phyloP scores from a whole-genome alignment of 2,888 invertebrate species.

The Enchytraeus crypticus region DNA sequence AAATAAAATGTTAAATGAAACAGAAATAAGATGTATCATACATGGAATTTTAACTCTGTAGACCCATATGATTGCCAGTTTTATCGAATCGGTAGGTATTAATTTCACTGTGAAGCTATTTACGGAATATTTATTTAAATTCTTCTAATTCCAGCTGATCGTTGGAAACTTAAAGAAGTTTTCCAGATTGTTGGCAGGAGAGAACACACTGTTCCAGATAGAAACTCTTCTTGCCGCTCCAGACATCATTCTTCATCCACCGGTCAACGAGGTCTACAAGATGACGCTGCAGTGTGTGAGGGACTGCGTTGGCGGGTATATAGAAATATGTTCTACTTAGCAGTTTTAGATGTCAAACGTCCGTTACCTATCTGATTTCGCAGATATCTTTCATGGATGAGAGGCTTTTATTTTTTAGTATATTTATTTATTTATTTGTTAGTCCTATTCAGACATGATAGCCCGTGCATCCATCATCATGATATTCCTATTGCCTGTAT shows the following conservation, averaged over 20 bases:
- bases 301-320: conserved; percentile 66
- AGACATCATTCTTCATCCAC: conserved; percentile 68
- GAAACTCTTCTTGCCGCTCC: conserved; percentile 66
- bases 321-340: background rate
- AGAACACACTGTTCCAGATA: conserved; percentile 65
- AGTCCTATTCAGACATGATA: too few relatives aligned
- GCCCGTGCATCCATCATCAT: too few relatives aligned
- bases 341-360: background rate
- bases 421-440: too few relatives aligned
- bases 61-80: too few relatives aligned
- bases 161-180: conserved; percentile 65
- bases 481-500: too few relatives aligned
- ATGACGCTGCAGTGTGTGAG: conserved; percentile 65
- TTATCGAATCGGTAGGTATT: too few relatives aligned
- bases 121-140: background rate
- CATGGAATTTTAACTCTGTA: too few relatives aligned
- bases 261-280: conserved; percentile 67
- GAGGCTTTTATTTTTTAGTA: too few relatives aligned
- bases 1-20: too few relatives aligned
- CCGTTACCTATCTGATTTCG: background rate
- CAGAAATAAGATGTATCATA: too few relatives aligned
- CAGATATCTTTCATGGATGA: too few relatives aligned
- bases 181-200: conserved; percentile 55
- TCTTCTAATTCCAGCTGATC: conserved; percentile 53
- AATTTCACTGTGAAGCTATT: too few relatives aligned